Evolutionary conservation across 2,797 vertebrate genomes (phyloP).

Genomic region (Coregonus suidteri): DNA sequence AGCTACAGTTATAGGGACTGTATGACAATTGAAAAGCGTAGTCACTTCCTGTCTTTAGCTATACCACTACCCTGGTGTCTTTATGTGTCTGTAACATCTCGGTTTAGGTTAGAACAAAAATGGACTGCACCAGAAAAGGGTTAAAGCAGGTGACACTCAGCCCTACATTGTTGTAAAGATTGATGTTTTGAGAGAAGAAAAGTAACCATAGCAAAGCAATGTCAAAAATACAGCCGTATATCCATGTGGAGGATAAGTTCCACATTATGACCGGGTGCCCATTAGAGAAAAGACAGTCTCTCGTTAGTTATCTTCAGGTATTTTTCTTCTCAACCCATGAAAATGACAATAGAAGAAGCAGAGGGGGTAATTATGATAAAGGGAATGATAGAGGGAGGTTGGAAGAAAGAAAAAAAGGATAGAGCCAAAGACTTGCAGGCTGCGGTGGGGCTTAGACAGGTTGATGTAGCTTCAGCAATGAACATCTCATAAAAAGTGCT

Average conservation of each 20-base stretch:
- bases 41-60: too few relatives aligned
- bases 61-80: too few relatives aligned
- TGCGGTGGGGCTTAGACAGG: constrained; percentile 72
- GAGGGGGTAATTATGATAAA: background rate
- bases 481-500: constrained; percentile 84
- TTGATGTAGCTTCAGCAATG: constrained; percentile 83
- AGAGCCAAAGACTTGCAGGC: constrained; percentile 67
- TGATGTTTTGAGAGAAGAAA: background rate
- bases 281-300: background rate
- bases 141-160: background rate
- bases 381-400: constrained; percentile 29
- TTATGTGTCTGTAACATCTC: too few relatives aligned
- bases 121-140: background rate
- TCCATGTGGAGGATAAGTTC: background rate
- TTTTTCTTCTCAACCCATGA: background rate
- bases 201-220: background rate
- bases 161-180: background rate
- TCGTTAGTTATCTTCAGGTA: background rate
- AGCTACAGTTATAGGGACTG: background rate
- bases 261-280: background rate
- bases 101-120: background rate
- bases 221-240: background rate
- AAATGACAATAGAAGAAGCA: background rate
- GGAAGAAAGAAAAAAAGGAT: constrained; percentile 24
- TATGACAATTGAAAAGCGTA: background rate